These are phyloP conservation scores for Phengaris arion DNA, from an alignment of 2,888 invertebrate species.

Conservation along the genomic window DNA sequence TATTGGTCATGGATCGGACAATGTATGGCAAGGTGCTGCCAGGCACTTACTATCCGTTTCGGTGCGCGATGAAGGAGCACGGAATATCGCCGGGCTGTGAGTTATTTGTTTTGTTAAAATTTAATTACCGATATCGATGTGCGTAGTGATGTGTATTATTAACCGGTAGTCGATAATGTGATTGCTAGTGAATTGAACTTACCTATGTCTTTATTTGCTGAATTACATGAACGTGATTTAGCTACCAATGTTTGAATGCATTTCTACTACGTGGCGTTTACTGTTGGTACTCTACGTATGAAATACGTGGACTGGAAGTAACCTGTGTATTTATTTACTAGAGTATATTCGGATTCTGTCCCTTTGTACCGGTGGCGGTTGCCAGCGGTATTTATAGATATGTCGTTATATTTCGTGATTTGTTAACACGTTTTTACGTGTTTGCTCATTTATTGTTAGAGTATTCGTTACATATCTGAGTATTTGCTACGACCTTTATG, in stretches of 20 bases:
- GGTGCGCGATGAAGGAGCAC: conserved; percentile 89
- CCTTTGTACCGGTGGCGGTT: conserved; percentile 16
- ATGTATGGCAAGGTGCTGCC: conserved; percentile 94
- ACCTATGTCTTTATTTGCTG: background rate
- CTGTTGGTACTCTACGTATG: background rate
- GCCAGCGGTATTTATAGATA: conserved; percentile 27
- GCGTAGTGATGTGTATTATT: conserved; percentile 3
- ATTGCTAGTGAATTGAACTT: background rate
- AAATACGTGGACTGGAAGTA: conserved; percentile 32
- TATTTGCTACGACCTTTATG: background rate
- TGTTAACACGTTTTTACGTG: conserved; percentile 20
- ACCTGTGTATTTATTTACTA: conserved; percentile 45
- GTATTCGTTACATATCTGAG: background rate
- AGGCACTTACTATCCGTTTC: conserved; percentile 91
- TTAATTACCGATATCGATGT: conserved; percentile 22
- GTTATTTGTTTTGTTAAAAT: conserved; percentile 64
- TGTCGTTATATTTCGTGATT: conserved; percentile 23
- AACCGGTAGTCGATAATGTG: background rate
- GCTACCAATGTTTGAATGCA: background rate
- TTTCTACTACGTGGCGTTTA: conserved; percentile 5
- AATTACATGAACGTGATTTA: conserved; percentile 16
- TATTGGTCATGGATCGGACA: conserved; percentile 88
- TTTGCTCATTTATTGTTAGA: conserved; percentile 7
- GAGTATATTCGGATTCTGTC: conserved; percentile 5
- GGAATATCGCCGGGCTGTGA: conserved; percentile 93